phyloP scores from a whole-genome alignment of 2,113 vertebrate species.

The Syrmaticus mikado region DNA sequence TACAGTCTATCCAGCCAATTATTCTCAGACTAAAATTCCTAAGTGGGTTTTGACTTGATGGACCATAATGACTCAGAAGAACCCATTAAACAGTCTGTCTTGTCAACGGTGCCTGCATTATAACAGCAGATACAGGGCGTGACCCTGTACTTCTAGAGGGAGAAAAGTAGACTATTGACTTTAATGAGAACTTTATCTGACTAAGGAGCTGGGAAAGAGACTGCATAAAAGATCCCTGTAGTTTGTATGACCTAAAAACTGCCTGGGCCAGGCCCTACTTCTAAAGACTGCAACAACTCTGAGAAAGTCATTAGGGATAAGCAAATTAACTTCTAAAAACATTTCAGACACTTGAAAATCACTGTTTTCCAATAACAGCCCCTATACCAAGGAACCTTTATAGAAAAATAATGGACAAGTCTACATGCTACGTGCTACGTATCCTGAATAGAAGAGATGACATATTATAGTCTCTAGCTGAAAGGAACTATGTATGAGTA shows the following conservation, averaged over 20 bases:
- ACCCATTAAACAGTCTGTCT: slow-evolving; percentile 76
- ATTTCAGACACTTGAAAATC: slow-evolving; percentile 71
- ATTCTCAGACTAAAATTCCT: slow-evolving; percentile 76
- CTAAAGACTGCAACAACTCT: slow-evolving; percentile 59
- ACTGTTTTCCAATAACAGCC: slow-evolving; percentile 59
- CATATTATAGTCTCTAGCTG: slow-evolving; percentile 51
- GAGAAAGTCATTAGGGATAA: slow-evolving; percentile 69
- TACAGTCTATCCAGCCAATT: slow-evolving; percentile 75
- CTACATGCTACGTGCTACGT: slow-evolving; percentile 39
- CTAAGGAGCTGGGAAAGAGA: neutral
- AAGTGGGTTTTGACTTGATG: slow-evolving; percentile 79
- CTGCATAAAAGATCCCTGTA: slow-evolving; percentile 48
- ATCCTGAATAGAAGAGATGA: slow-evolving; percentile 47
- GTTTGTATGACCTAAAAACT: slow-evolving; percentile 60
- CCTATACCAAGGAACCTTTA: slow-evolving; percentile 52
- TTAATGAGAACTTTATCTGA: slow-evolving; percentile 22
- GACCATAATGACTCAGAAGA: slow-evolving; percentile 79
- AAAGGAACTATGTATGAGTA: slow-evolving; percentile 16
- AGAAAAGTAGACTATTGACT: neutral
- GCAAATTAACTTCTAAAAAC: slow-evolving; percentile 67
- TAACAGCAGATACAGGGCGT: slow-evolving; percentile 54
- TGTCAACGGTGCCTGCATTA: slow-evolving; percentile 77
- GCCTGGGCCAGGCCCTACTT: slow-evolving; percentile 43
- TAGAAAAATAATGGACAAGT: slow-evolving; percentile 54
- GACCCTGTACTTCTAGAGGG: slow-evolving; percentile 22